Percentiles rank a stretch among this genome's conserved stretches.
phyloP scores from a whole-genome alignment of 2,797 vertebrate species.

The Graptemys geographica region DNA sequence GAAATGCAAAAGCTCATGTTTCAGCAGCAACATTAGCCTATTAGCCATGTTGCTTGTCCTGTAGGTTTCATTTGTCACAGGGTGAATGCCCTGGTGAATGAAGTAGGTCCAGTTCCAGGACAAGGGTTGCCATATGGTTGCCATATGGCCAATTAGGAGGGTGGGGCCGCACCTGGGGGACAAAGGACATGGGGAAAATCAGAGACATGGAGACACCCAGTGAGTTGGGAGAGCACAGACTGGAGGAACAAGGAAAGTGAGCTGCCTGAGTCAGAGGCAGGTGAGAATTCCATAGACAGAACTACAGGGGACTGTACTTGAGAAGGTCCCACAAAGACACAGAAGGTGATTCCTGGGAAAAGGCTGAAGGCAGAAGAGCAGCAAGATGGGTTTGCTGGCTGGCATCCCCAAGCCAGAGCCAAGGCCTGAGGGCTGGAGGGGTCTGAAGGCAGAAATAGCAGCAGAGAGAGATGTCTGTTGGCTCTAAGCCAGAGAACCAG shows the following conservation, averaged over 20 bases:
- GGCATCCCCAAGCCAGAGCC: too few species aligned
- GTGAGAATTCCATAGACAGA: too few species aligned
- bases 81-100: not conserved
- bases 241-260: not conserved
- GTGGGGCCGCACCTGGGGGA: not conserved
- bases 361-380: too few species aligned
- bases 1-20: conserved; percentile 44
- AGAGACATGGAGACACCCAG: not conserved
- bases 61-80: not conserved
- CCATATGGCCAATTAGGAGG: not conserved
- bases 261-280: too few species aligned
- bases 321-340: too few species aligned
- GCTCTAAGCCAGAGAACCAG: too few species aligned
- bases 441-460: too few species aligned
- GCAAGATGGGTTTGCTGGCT: too few species aligned
- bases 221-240: not conserved
- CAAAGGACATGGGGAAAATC: not conserved
- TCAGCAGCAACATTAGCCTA: conserved; percentile 39
- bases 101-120: not conserved
- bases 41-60: conserved; percentile 48
- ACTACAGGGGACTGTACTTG: too few species aligned
- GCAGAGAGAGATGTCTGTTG: too few species aligned
- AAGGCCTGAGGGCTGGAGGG: too few species aligned
- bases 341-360: too few species aligned
- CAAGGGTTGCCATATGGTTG: not conserved